Percentiles rank a stretch among this genome's conserved stretches.
Evolutionary conservation across 1,140 invertebrate genomes (phyloP).

Genomic region (Chironomus striatipennis): DNA sequence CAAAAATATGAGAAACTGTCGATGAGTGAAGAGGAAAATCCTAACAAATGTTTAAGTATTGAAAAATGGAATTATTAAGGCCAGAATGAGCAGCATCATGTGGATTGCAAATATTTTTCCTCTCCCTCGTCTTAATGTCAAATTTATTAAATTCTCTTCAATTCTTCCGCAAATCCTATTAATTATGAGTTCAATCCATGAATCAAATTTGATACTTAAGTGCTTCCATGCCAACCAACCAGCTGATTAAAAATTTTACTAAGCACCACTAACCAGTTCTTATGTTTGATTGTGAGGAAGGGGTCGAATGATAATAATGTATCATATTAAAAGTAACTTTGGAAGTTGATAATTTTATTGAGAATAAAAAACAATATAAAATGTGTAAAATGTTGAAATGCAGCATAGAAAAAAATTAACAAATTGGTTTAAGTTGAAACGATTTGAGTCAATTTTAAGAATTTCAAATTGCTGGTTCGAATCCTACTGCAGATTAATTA

Average conservation of each 20-base stretch:
- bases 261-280: neutral
- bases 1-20: too few relatives aligned
- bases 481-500: too few relatives aligned
- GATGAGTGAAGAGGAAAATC: neutral
- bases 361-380: too few relatives aligned
- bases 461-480: too few relatives aligned
- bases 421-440: too few relatives aligned
- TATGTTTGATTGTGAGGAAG: too few relatives aligned
- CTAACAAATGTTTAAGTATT: slow-evolving; percentile 23
- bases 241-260: neutral
- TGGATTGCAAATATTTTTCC: neutral
- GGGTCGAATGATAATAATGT: too few relatives aligned
- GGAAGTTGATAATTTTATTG: too few relatives aligned
- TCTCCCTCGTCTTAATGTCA: neutral
- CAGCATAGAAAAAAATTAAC: too few relatives aligned
- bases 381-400: too few relatives aligned
- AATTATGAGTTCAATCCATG: slow-evolving; percentile 18
- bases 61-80: slow-evolving; percentile 14
- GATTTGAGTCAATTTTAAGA: too few relatives aligned
- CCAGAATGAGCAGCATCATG: slow-evolving; percentile 9
- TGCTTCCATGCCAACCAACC: neutral
- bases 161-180: slow-evolving; percentile 16
- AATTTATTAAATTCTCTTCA: neutral
- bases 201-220: slow-evolving; percentile 16
- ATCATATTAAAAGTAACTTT: too few relatives aligned